Conservation (phyloP, 2,113 vertebrate species). For the Cyphomyrus discorhynchus region DNA sequence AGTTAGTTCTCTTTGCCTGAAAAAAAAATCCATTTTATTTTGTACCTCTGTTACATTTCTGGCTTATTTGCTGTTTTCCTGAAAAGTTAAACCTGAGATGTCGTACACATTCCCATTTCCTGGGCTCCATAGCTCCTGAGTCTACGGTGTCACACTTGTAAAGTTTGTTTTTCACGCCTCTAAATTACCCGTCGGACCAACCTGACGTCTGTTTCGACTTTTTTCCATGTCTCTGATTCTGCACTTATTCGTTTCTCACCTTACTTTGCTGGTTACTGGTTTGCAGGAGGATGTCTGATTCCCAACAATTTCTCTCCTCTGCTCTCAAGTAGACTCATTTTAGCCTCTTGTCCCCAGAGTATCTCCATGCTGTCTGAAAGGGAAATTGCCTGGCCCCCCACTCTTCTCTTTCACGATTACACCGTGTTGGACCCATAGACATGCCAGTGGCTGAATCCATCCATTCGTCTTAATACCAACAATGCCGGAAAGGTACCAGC, state of each 20-base stretch:
- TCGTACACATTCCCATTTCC: background rate
- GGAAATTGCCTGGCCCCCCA: background rate
- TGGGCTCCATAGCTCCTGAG: background rate
- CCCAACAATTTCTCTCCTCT: background rate
- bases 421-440: background rate
- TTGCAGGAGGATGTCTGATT: background rate
- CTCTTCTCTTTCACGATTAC: background rate
- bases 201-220: background rate
- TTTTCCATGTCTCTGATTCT: background rate
- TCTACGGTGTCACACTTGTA: background rate
- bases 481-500: background rate
- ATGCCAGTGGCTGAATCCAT: background rate
- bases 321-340: background rate
- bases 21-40: background rate
- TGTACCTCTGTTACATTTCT: background rate
- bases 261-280: background rate
- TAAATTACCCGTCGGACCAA: background rate
- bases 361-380: background rate
- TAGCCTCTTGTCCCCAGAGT: background rate
- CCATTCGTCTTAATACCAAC: background rate
- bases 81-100: background rate
- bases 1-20: background rate
- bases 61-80: background rate
- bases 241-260: background rate
- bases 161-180: background rate